Evolutionary conservation across 2,113 vertebrate genomes (phyloP).

Genomic region (Dermatemys mawii): DNA sequence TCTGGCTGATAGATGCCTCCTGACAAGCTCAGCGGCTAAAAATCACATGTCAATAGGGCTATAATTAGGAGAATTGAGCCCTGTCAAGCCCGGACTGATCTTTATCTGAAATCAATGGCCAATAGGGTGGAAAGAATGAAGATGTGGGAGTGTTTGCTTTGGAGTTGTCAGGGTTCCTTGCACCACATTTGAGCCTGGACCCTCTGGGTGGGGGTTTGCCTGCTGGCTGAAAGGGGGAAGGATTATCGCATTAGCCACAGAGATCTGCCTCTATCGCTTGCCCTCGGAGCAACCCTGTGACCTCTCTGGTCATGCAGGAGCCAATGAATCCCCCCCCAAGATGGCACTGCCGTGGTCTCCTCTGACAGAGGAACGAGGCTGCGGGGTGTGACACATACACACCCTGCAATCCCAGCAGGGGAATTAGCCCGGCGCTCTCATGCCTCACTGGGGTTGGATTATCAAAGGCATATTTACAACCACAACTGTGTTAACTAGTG

Average conservation of each 20-base stretch:
- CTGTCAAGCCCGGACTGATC: conserved; percentile 68
- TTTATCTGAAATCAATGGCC: conserved; percentile 81
- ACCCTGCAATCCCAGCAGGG: not conserved
- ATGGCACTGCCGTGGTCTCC: not conserved
- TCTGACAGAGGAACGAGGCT: fast-evolving
- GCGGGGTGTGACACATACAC: not conserved
- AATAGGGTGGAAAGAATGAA: conserved; percentile 77
- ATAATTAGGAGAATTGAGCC: conserved; percentile 80
- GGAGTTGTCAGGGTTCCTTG: conserved; percentile 62
- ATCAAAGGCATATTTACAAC: fast-evolving
- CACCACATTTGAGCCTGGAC: conserved; percentile 53
- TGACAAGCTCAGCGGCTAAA: conserved; percentile 76
- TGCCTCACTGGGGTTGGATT: not conserved
- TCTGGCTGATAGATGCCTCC: conserved; percentile 76
- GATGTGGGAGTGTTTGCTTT: conserved; percentile 76
- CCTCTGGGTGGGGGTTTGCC: conserved; percentile 40
- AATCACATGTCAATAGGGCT: conserved; percentile 79
- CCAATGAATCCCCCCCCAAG: fast-evolving
- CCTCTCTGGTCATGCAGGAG: not conserved
- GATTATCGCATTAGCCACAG: conserved; percentile 70
- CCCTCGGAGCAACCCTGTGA: not conserved
- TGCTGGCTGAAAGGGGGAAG: conserved; percentile 59
- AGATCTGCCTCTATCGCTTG: conserved; percentile 44
- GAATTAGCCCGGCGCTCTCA: not conserved
- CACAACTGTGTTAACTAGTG: not conserved